phyloP scores from a whole-genome alignment of 1,140 invertebrate species.

The Zaprionus nigranus region DNA sequence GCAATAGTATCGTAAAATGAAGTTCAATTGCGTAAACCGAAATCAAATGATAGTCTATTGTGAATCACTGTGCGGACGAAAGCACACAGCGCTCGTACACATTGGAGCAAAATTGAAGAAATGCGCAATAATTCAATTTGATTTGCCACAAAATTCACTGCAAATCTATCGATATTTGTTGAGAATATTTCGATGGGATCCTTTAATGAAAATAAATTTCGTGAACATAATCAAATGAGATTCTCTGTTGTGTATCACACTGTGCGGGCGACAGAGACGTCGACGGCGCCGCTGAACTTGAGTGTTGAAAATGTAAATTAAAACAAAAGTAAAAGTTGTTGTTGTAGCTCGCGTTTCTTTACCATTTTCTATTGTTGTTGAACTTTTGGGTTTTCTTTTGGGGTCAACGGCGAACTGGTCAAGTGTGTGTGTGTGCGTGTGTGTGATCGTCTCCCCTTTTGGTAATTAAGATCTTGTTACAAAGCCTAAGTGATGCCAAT shows the following conservation, averaged over 20 bases:
- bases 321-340: slow-evolving; percentile 80
- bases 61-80: no score
- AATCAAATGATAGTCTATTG: no score
- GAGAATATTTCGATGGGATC: no score
- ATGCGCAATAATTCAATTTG: no score
- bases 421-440: slow-evolving; percentile 16
- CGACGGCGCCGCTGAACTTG: slow-evolving; percentile 59
- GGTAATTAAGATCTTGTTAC: slow-evolving; percentile 74
- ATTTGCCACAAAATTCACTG: no score
- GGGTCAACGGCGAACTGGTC: slow-evolving; percentile 49
- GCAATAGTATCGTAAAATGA: background rate
- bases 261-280: slow-evolving; percentile 45
- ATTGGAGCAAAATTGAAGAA: no score
- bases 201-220: no score
- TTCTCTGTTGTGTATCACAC: slow-evolving; percentile 28
- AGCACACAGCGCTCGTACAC: no score
- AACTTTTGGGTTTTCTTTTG: slow-evolving; percentile 49
- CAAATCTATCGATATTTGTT: no score
- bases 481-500: slow-evolving; percentile 75
- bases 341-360: slow-evolving; percentile 63
- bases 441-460: slow-evolving; percentile 16
- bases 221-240: no score
- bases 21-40: background rate
- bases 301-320: slow-evolving; percentile 65
- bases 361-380: slow-evolving; percentile 65